These are phyloP conservation scores for Ptyas mucosa DNA, from an alignment of 2,113 vertebrate species.

Conservation along the genomic window DNA sequence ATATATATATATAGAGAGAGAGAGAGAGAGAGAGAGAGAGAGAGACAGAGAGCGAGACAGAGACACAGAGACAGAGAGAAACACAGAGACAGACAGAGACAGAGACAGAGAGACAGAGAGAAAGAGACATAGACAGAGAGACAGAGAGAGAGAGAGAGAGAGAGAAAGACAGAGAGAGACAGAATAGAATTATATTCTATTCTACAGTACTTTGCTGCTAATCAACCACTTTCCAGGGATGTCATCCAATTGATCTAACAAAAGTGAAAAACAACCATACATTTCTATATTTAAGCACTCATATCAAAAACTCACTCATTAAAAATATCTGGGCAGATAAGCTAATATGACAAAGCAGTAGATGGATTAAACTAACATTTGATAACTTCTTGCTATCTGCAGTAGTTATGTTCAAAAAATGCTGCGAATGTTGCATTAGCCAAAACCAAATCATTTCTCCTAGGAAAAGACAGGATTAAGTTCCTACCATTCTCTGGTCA, in stretches of 20 bases:
- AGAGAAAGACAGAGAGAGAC: too few species aligned
- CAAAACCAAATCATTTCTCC: neutral
- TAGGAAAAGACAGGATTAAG: neutral
- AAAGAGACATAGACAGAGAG: too few species aligned
- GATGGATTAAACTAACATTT: neutral
- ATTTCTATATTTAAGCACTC: neutral
- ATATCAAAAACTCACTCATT: neutral
- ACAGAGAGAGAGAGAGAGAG: too few species aligned
- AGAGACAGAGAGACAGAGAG: too few species aligned
- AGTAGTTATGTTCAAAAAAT: neutral
- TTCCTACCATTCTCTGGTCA: neutral
- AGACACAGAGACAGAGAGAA: too few species aligned
- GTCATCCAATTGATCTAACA: neutral
- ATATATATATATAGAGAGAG: too few species aligned
- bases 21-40: too few species aligned
- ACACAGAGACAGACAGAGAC: too few species aligned
- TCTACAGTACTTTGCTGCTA: neutral
- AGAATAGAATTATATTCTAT: too few species aligned
- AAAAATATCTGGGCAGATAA: neutral
- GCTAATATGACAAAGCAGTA: neutral
- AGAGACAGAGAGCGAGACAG: too few species aligned
- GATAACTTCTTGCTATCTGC: neutral
- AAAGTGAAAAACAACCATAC: neutral
- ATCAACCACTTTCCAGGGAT: neutral
- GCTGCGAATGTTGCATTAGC: neutral